A percentile compares a stretch with the other conserved stretches of the same genome.
phyloP scores from a whole-genome alignment of 2,113 vertebrate species.

The Penelope pileata region DNA sequence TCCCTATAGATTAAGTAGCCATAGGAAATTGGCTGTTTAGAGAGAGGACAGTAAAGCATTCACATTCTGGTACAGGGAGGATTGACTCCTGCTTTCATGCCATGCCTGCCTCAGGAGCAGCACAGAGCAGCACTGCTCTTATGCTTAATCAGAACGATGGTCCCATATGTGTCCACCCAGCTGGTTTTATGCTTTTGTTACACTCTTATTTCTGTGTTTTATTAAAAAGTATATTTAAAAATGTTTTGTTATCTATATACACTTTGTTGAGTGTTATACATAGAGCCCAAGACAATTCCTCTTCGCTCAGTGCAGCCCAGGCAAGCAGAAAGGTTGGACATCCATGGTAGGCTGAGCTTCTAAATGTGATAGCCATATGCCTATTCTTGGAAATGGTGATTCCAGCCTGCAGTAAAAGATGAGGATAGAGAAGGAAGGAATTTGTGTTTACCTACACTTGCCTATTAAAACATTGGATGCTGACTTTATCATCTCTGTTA shows the following conservation, averaged over 20 bases:
- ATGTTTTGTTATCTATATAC: too few species aligned
- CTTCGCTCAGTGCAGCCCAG: too few species aligned
- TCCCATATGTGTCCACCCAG: too few species aligned
- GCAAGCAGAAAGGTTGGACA: too few species aligned
- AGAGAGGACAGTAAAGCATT: background rate
- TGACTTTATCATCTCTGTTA: background rate
- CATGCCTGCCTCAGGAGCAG: background rate
- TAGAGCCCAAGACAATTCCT: too few species aligned
- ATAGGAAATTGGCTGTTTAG: background rate
- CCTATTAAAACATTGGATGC: background rate
- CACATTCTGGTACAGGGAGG: background rate
- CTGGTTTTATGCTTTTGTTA: too few species aligned
- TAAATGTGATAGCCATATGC: background rate
- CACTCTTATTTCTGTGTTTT: too few species aligned
- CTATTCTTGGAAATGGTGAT: background rate
- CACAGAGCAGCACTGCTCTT: background rate
- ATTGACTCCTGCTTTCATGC: conserved; percentile 3
- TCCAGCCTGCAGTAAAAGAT: background rate
- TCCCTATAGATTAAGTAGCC: background rate
- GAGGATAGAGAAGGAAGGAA: background rate
- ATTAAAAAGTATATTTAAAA: too few species aligned
- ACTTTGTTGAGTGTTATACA: too few species aligned
- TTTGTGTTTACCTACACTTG: too few species aligned
- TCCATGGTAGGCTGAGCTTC: background rate
- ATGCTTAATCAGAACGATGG: background rate